A percentile compares a stretch with the other conserved stretches of the same genome.
Conservation (phyloP, 2,797 vertebrate genomes). For the Echeneis naucrates region DNA sequence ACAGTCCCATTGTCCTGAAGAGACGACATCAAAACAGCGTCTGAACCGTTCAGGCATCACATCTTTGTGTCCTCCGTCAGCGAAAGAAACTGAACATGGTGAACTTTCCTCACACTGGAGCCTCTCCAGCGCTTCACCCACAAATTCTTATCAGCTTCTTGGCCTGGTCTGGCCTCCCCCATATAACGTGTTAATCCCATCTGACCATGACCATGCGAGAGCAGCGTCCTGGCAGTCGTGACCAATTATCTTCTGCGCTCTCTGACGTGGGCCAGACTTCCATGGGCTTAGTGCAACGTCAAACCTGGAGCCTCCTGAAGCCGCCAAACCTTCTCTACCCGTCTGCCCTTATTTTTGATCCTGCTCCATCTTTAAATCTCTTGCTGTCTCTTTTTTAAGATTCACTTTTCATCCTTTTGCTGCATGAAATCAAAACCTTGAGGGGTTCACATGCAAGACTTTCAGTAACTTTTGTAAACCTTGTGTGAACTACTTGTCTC, state of each 20-base stretch:
- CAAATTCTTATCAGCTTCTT: conserved; percentile 77
- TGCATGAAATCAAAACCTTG: background rate
- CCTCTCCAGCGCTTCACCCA: conserved; percentile 53
- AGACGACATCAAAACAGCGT: background rate
- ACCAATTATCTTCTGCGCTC: conserved; percentile 71
- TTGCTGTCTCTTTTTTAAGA: background rate
- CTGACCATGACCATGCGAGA: conserved; percentile 64
- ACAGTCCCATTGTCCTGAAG: too few relatives aligned
- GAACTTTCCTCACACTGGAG: conserved; percentile 9
- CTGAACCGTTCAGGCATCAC: background rate
- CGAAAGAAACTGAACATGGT: background rate
- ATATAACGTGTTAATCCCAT: conserved; percentile 75
- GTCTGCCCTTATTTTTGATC: conserved; percentile 41
- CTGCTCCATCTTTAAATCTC: conserved; percentile 17
- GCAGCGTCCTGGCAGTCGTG: conserved; percentile 69
- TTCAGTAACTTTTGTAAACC: too few relatives aligned
- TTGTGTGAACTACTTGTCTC: background rate
- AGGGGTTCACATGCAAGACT: too few relatives aligned
- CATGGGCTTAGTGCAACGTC: conserved; percentile 55
- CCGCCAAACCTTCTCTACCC: conserved; percentile 34
- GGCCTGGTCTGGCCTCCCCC: conserved; percentile 56
- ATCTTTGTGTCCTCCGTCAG: background rate
- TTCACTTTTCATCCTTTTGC: background rate
- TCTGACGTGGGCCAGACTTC: conserved; percentile 76
- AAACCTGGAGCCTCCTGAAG: conserved; percentile 62